These are phyloP conservation scores for Ecliptopera silaceata DNA, from an alignment of 2,888 invertebrate genomes.

Conservation along the genomic window DNA sequence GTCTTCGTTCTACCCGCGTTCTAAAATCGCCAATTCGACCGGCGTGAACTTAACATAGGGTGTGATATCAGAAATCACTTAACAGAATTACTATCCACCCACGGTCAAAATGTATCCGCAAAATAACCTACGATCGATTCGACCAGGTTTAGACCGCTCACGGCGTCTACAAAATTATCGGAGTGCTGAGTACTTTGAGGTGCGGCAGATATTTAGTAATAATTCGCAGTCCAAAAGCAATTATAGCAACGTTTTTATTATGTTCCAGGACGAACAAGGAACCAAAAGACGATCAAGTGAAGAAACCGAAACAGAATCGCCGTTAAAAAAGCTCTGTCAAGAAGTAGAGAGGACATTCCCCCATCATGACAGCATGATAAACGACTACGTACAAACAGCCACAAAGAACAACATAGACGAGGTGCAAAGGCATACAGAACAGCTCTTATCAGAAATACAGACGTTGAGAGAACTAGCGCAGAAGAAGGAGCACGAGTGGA, in stretches of 20 bases:
- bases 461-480: constrained; percentile 88
- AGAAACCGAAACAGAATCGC: constrained; percentile 73
- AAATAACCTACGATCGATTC: not conserved
- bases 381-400: constrained; percentile 85
- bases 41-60: too few relatives aligned
- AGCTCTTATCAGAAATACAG: constrained; percentile 86
- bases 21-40: too few relatives aligned
- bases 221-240: not conserved
- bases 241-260: not conserved
- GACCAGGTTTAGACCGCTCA: not conserved
- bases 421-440: constrained; percentile 85
- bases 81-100: not conserved
- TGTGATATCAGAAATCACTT: not conserved
- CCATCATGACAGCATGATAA: constrained; percentile 84
- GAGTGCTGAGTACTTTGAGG: not conserved
- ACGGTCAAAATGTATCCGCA: not conserved
- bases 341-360: constrained; percentile 80
- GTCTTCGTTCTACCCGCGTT: too few relatives aligned
- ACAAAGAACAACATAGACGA: constrained; percentile 84
- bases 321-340: constrained; percentile 74
- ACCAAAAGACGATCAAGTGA: constrained; percentile 67
- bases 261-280: constrained; percentile 66
- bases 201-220: not conserved
- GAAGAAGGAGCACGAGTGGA: constrained; percentile 94
- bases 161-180: not conserved